phyloP scores from a whole-genome alignment of 2,888 invertebrate genomes.

The Drosophila pegasa region DNA sequence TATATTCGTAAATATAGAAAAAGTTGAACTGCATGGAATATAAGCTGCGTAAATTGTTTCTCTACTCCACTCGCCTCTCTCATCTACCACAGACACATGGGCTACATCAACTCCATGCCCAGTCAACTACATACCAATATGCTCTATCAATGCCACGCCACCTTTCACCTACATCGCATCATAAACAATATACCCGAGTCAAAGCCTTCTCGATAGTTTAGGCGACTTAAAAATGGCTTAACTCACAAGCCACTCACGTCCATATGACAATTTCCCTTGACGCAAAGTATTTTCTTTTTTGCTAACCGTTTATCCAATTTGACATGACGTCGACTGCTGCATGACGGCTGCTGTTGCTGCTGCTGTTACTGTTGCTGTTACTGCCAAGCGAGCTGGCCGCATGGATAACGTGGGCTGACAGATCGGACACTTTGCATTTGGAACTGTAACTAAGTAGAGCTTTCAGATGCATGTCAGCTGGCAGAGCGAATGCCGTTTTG shows the following conservation, averaged over 20 bases:
- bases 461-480: conserved; percentile 19
- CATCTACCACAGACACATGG: no score
- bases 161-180: no score
- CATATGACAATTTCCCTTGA: conserved; percentile 48
- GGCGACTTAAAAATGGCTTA: conserved; percentile 5
- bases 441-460: conserved; percentile 22
- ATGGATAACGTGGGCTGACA: conserved; percentile 51
- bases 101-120: no score
- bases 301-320: conserved; percentile 38
- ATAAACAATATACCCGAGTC: background rate
- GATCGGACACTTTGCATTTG: conserved; percentile 39
- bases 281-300: conserved; percentile 36
- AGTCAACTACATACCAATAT: no score
- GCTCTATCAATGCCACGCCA: no score
- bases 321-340: conserved; percentile 24
- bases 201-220: background rate
- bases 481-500: conserved; percentile 32
- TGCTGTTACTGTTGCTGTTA: background rate
- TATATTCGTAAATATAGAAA: no score
- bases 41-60: no score
- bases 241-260: conserved; percentile 17
- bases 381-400: background rate
- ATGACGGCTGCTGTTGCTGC: background rate
- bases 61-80: no score
- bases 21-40: no score